Evolutionary conservation across 2,113 vertebrate genomes (phyloP).

Genomic region (Rana temporaria): DNA sequence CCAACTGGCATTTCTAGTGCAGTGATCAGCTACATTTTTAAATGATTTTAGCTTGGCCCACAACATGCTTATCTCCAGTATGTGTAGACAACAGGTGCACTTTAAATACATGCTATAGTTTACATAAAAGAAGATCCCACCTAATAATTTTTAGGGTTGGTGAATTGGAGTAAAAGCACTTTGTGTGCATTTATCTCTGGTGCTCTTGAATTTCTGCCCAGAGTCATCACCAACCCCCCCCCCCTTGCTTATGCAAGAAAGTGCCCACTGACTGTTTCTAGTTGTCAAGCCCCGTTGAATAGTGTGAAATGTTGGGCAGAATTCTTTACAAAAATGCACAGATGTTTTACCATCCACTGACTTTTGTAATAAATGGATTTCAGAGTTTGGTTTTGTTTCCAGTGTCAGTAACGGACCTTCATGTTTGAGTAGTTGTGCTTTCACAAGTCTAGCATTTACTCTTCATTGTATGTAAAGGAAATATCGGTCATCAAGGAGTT

Average conservation of each 20-base stretch:
- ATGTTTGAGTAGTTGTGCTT: slow-evolving; percentile 65
- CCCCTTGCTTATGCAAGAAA: too few relatives aligned
- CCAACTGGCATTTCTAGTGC: not conserved
- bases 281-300: too few relatives aligned
- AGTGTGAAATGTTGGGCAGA: too few relatives aligned
- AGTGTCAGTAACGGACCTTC: not conserved
- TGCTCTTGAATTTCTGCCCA: too few relatives aligned
- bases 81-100: not conserved
- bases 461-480: slow-evolving; percentile 60
- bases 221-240: too few relatives aligned
- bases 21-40: not conserved
- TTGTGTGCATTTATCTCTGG: too few relatives aligned
- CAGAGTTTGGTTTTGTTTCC: not conserved
- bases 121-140: slow-evolving; percentile 55
- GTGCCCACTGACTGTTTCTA: too few relatives aligned
- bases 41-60: not conserved
- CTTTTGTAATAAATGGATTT: not conserved
- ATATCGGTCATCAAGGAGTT: slow-evolving; percentile 58
- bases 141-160: too few relatives aligned
- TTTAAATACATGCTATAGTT: slow-evolving; percentile 51
- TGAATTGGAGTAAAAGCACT: too few relatives aligned
- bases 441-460: slow-evolving; percentile 64
- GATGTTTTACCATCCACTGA: not conserved
- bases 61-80: not conserved
- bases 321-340: not conserved